Base-by-base conservation (phyloP, 2,888 invertebrate species). In the Brenthis daphne region DNA sequence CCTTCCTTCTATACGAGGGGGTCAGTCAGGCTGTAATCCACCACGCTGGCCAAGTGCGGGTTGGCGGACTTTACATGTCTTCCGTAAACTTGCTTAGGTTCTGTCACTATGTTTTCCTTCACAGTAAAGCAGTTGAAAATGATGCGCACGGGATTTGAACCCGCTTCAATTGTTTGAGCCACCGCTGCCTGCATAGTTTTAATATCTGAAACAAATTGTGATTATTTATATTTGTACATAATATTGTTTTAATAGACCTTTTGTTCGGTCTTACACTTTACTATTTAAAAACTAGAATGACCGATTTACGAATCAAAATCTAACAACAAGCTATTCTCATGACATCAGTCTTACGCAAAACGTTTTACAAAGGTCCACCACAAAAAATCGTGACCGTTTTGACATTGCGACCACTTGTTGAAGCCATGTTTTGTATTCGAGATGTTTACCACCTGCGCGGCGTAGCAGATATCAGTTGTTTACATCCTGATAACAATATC, bases 311-410 rank as follows among this genome's bases (percentile, higher is more conserved):
- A 33, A n/a, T 57, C 6, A 29, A 11, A 33, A 8, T 37, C 11
- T 24, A 58, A 20, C 43, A 58, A 20, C 43, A 58, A 20, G 5
- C 12, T 29, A 50, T 57, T 5, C 16, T 53, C 6, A 50, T 60
- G 60, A 50, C 50, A 60, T 60, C 60, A 60, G 6, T 50, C 11
- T 60, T 60, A 50, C 60, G 33, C 60, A 60, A 60, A 60, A 48
- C 8, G 48, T 50, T 50, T 50, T 60, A n/a, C 47, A 48, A 20
- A 24, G 58, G 51, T 16, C 58, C 63, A 57, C 50, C 13, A 65
- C 50, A 57, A 56, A 57, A 64, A 57, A 65, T 50, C 65, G 65
- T 65, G 65, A 65, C 65, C 33, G 57, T 14, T 51, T 16, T 53
- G 63, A 53, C 65, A 50, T 54, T 64, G 53, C 24, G 20, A 24